Percentiles rank a stretch among this genome's conserved stretches.
Conservation (phyloP, 2,113 vertebrate species). For the Leptosomus discolor region DNA sequence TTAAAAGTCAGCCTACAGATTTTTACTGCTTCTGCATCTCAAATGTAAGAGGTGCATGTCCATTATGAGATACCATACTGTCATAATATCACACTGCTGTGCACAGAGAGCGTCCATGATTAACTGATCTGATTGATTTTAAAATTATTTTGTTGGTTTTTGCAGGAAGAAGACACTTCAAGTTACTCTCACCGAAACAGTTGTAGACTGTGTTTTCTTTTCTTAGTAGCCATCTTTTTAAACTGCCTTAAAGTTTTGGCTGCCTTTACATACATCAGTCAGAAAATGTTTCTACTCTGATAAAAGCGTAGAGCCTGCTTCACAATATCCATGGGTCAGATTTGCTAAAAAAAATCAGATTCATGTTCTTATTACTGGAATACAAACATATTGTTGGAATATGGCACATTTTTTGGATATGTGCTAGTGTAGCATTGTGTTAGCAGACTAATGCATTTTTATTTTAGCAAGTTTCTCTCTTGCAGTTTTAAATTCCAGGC, state of each 20-base stretch:
- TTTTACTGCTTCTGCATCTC: neutral
- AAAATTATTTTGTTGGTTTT: neutral
- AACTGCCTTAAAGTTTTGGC: neutral
- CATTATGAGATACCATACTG: neutral
- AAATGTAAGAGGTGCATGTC: neutral
- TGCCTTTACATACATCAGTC: neutral
- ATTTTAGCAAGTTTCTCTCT: neutral
- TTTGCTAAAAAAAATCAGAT: neutral
- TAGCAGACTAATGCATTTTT: neutral
- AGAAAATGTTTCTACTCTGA: neutral
- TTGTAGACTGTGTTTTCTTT: neutral
- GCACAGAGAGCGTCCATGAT: neutral
- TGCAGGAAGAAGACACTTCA: neutral
- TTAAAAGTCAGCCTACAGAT: neutral
- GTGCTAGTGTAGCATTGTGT: neutral
- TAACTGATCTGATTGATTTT: neutral
- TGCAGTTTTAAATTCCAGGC: neutral
- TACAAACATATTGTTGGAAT: neutral
- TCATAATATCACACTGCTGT: neutral
- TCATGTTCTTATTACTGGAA: neutral
- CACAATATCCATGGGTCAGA: neutral
- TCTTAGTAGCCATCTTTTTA: neutral
- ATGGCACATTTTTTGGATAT: neutral
- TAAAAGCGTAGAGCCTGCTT: neutral
- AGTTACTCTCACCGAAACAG: neutral